phyloP scores from a whole-genome alignment of 2,113 vertebrate species.

The Vidua chalybeata region DNA sequence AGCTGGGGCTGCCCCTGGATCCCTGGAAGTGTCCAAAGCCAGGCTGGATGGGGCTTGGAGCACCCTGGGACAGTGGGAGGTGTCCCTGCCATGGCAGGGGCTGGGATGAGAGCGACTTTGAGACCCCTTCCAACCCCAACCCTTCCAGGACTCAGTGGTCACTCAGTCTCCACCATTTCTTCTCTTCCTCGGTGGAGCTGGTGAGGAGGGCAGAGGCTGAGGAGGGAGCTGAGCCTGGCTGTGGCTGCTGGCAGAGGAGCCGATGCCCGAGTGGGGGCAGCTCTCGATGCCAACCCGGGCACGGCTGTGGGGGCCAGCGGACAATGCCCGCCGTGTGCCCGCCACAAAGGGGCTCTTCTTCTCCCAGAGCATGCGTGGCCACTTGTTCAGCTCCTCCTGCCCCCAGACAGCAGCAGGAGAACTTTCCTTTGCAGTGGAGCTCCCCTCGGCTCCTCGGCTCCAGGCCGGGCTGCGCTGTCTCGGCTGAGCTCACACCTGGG shows the following conservation, averaged over 20 bases:
- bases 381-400: neutral
- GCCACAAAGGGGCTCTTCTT: conserved; percentile 47
- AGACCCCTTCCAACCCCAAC: neutral
- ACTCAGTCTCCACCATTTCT: neutral
- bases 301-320: neutral
- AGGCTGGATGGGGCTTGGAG: rapidly evolving
- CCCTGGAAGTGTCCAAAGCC: neutral
- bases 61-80: rapidly evolving
- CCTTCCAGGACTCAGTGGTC: no score
- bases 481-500: neutral
- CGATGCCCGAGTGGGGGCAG: neutral
- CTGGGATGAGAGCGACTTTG: neutral
- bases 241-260: neutral
- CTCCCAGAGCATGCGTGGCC: neutral
- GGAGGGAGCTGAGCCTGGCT: rapidly evolving
- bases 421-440: neutral
- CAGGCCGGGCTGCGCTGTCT: neutral
- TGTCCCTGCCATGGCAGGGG: neutral
- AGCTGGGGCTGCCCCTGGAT: neutral
- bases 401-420: neutral
- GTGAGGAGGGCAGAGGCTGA: neutral
- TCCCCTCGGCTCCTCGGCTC: neutral
- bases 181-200: rapidly evolving
- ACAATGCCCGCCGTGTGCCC: neutral
- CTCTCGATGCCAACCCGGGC: neutral